Base-by-base conservation (phyloP, 2,888 invertebrate genomes). In the Drosophila longiperda region DNA sequence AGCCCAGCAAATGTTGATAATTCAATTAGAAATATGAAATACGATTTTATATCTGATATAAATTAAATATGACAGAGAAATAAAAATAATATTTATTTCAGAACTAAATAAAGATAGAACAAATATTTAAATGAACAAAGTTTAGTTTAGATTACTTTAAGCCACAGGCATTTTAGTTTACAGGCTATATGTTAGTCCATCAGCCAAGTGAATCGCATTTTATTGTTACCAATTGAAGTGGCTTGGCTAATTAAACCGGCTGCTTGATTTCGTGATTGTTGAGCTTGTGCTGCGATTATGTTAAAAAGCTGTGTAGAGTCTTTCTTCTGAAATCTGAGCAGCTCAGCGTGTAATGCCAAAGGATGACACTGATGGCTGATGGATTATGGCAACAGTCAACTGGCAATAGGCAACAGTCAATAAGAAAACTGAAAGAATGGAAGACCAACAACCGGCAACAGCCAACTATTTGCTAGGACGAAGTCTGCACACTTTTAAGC, bases 201-300 rank as follows among this genome's bases (percentile, higher is more conserved):
- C 26, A 50, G 23, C n/a, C 17, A 7, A 32, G 7, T 20, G 20
- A 45, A 34, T 15, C 23, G 15, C 15, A 2, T 23, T 54, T 33
- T 23, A 12, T n/a, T 42, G 32, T 48, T 54, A 38, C 2, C 15
- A 20, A 20, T 38, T 55, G 15, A 23, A 8, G 15, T 33, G 32
- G 49, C 60, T 45, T 65, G 68, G 52, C 57, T 76, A 82, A 82
- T 81, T 82, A 73, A 81, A 79, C 73, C 70, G 73, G 66, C 48
- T 78, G 70, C 50, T 60, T 75, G 80, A 81, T 75, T 80, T 70
- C 64, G 69, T 68, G 82, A 71, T 73, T 73, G 64, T 59, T 58
- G 66, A 65, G 74, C 73, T 73, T 74, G 71, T 29, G 36, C 29
- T 48, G 33, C 29, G 72, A 62, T 68, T 79, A 73, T 66, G 65